These are phyloP conservation scores for Sus scrofa DNA, from an alignment of 2,113 vertebrate species.

Conservation along the genomic window T2T-Sscrofa CM000830.6:66682501-66683000, in stretches of 20 bases:
- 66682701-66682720: background rate
- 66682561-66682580: background rate
- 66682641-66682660: background rate
- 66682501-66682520: background rate
- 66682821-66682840: too few relatives aligned
- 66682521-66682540: background rate
- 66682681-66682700: background rate
- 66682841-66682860: too few relatives aligned
- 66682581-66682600: background rate
- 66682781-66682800: too few relatives aligned
- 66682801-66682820: too few relatives aligned
- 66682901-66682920: background rate
- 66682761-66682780: too few relatives aligned
- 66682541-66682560: background rate
- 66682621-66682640: background rate
- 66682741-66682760: background rate
- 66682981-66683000: background rate
- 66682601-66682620: background rate
- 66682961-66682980: background rate
- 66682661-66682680: background rate
- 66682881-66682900: too few relatives aligned
- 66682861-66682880: too few relatives aligned
- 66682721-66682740: background rate
- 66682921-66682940: conserved; percentile 45
- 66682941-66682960: background rate